Evolutionary conservation across 2,797 vertebrate species (phyloP), one percentile per base, ranked within the genome.

Genomic region (Sebastiscus tertius): DNA sequence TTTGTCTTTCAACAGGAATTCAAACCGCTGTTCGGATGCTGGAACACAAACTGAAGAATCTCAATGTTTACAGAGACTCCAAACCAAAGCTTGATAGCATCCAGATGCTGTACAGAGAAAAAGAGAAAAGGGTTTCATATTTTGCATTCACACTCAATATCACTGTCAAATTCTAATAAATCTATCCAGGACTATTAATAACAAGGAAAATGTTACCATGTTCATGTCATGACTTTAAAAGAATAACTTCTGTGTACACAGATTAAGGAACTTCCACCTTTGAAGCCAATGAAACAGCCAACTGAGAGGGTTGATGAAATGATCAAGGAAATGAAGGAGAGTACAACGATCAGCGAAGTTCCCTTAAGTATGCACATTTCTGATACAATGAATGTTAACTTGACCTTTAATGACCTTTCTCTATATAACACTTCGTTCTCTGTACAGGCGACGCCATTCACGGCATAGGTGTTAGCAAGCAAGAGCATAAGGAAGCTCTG

Each of bases 11-110:
- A 46, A 42, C 89, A 98, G 97, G 97, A 89, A 97, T 97, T 78
- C 97, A 97, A 83, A 95, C 96, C 70, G 96, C 97, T 0, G 86
- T 96, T 13, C 93, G 87, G 83, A 96, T 94, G 12, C 92, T 97
- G 87, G 92, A 96, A 75, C 79, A 91, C 67, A 87, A 91, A 27
- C 95, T 97, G 65, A 96, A 93, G 77, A 96, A 95, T 80, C 95
- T 96, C 0, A 92, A 93, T 18, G 80, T 96, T 60, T 95, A 93
- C 80, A 88, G 85, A 81, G 95, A 96, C 64, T 84, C 94, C 1
- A 96, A 93, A 89, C 92, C 96, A 77, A 93, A 84, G 42, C 89
- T 93, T 70, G 92, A 96, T 64, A 46, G 78, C 22, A 65, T 93
- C 60, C 96, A 96, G 92, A 96, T 91, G 42, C 89, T 83, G 4